phyloP scores from a whole-genome alignment of 2,888 invertebrate species.

The Monopis laevigella region DNA sequence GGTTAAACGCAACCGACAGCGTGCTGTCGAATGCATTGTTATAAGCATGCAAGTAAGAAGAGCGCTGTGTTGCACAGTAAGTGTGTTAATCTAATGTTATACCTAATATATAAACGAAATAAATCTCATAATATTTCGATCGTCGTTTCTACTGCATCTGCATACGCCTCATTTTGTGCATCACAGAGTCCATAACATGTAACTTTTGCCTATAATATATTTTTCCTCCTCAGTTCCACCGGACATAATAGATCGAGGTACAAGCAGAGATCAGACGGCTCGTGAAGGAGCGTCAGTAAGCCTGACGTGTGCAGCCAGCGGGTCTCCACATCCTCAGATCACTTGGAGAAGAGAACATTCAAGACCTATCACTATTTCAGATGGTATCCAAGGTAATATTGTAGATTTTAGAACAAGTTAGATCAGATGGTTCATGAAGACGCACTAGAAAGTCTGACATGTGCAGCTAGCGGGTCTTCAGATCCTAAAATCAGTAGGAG shows the following conservation, averaged over 20 bases:
- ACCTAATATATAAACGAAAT: too few species aligned
- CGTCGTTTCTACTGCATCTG: too few species aligned
- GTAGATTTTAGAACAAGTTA: too few species aligned
- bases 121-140: too few species aligned
- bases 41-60: too few species aligned
- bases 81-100: too few species aligned
- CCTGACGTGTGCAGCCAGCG: constrained; percentile 85
- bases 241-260: constrained; percentile 84
- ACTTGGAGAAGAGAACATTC: constrained; percentile 88
- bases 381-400: constrained; percentile 74
- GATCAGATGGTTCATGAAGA: constrained; percentile 90
- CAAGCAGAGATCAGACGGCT: constrained; percentile 86
- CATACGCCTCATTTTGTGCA: too few species aligned
- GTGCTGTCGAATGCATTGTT: too few species aligned
- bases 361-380: constrained; percentile 74
- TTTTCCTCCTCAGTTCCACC: constrained; percentile 73
- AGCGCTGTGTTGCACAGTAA: too few species aligned
- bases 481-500: constrained; percentile 88
- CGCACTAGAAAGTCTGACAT: constrained; percentile 83
- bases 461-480: constrained; percentile 90
- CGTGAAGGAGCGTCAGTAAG: constrained; percentile 88
- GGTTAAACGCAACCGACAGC: too few species aligned
- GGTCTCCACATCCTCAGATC: constrained; percentile 88
- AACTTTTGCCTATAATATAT: too few species aligned
- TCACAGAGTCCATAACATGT: too few species aligned